Evolutionary conservation across 2,113 vertebrate species (phyloP), one percentile per base, ranked within the genome.

Genomic region (Eclectus roratus): DNA sequence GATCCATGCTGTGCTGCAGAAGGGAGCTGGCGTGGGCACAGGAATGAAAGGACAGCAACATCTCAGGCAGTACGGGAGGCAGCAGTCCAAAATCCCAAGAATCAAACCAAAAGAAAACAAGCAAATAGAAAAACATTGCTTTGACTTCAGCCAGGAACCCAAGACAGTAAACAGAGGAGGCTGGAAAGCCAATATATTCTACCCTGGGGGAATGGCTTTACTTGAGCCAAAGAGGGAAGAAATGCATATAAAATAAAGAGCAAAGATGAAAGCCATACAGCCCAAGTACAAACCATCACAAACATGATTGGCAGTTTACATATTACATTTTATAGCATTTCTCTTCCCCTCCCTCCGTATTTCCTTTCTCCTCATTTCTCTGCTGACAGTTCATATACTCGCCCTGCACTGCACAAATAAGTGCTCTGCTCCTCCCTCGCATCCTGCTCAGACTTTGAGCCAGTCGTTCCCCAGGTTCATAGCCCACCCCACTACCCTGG

Each of bases 271-370:
- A 92, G 68, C 76, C 9, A 1, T 24, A 14, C 52, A 93, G 83
- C 8, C 15, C 41, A 92, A 92, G 71, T 65, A 93, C 73, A 81
- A 61, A 83, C 44, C 33, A 2, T 83, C 89, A 70, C 0, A 0
- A 29, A 58, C 65, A 14, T 89, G 95, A 94, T 46, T 89, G 89
- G 73, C 87, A 94, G 91, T 83, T 93, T 89, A 25, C 79, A 79
- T 82, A 88, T 91, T 94, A 90, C 66, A 80, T 65, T 96, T 94
- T 95, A 84, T 39, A 79, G n/a, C 87, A 80, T 86, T 94, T 91
- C 44, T 84, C 47, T 86, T 94, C 52, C 73, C 69, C 83, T 91
- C 60, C 68, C 69, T 93, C 89, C 58, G 2, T 87, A 83, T 92
- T 79, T 96, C 77, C 70, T 87, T 78, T 82, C 81, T 82, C 64